Evolutionary conservation across 2,797 vertebrate genomes (phyloP).

Genomic region (Xenentodon cancila): DNA sequence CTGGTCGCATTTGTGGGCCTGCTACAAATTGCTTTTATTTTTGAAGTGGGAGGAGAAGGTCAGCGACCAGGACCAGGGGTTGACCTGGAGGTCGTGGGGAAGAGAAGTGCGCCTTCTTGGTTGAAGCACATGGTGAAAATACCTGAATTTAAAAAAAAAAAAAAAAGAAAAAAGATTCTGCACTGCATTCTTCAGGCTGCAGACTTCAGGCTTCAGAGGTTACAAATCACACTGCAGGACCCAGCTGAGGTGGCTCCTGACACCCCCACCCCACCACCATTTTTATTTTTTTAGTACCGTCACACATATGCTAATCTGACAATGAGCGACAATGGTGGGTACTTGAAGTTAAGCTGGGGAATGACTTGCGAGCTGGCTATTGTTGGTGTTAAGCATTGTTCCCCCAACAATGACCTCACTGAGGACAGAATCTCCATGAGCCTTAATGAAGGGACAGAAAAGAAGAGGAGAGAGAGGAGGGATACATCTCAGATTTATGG

Average conservation of each 20-base stretch:
- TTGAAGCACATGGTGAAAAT: constrained; percentile 37
- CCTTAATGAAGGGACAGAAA: constrained; percentile 31
- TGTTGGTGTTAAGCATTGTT: constrained; percentile 79
- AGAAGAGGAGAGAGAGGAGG: constrained; percentile 8
- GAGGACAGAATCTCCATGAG: constrained; percentile 34
- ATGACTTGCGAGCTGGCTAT: constrained; percentile 65
- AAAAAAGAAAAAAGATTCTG: constrained; percentile 63
- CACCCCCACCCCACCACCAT: background rate
- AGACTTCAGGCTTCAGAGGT: constrained; percentile 53
- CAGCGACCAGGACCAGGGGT: constrained; percentile 50
- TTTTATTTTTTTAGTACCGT: constrained; percentile 47
- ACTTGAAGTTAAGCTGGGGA: constrained; percentile 73
- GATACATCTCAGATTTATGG: constrained; percentile 57
- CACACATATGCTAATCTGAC: constrained; percentile 72
- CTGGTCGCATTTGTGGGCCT: constrained; percentile 52
- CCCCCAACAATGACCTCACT: constrained; percentile 46
- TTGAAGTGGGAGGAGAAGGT: constrained; percentile 40
- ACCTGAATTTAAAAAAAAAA: constrained; percentile 43
- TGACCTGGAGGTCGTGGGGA: constrained; percentile 71
- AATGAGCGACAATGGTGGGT: constrained; percentile 72
- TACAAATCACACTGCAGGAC: constrained; percentile 52
- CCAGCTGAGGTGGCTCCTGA: constrained; percentile 33
- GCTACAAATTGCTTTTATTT: constrained; percentile 18
- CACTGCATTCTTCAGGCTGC: constrained; percentile 33
- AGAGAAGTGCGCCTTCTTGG: constrained; percentile 36